These are phyloP conservation scores for Euura lappo DNA, from an alignment of 1,140 invertebrate species.

Conservation along the genomic window DNA sequence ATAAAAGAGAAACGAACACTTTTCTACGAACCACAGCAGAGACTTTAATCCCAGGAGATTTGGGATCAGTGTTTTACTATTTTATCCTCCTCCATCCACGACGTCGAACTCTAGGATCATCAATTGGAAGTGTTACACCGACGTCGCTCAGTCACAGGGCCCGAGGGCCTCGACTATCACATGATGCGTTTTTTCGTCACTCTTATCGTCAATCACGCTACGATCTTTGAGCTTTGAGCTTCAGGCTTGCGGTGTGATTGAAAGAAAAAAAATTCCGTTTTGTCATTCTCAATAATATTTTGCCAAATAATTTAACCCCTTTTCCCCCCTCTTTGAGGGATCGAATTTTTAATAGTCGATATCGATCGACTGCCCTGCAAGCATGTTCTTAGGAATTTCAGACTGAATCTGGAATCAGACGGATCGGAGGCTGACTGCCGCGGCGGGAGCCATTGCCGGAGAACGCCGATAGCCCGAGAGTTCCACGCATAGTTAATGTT, in stretches of 20 bases:
- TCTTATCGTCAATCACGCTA: no score
- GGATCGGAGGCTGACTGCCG: neutral
- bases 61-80: no score
- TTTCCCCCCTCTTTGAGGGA: neutral
- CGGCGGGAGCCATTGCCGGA: neutral
- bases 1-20: no score
- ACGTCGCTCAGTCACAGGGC: no score
- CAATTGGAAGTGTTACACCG: no score
- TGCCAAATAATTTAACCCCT: neutral
- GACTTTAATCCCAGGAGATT: no score
- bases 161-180: no score
- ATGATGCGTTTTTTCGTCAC: no score
- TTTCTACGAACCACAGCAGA: no score
- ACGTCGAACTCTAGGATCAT: no score
- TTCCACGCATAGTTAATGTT: slow-evolving; percentile 41
- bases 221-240: neutral
- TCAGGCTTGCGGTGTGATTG: neutral
- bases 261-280: neutral
- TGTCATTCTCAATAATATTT: neutral
- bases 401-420: neutral
- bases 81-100: no score
- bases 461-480: slow-evolving; percentile 5
- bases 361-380: neutral
- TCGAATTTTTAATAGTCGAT: neutral
- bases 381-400: neutral